These are phyloP conservation scores for Gasteruption jaculator DNA, from an alignment of 2,888 invertebrate genomes.

Conservation along the genomic window DNA sequence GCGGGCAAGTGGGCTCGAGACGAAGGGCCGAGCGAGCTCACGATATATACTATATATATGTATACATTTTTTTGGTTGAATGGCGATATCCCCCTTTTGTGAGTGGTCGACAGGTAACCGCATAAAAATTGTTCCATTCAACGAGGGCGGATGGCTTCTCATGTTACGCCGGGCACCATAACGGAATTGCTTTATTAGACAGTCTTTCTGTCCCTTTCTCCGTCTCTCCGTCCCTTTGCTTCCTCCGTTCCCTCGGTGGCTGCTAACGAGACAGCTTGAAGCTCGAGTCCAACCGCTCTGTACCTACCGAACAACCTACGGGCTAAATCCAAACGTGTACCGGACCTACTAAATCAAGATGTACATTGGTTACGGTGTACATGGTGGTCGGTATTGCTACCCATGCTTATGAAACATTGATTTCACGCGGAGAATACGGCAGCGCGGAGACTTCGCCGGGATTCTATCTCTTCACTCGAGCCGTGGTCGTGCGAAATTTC, in stretches of 20 bases:
- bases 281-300: constrained; percentile 32
- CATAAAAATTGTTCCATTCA: constrained; percentile 37
- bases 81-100: constrained; percentile 16
- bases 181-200: constrained; percentile 50
- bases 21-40: no score
- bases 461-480: no score
- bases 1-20: no score
- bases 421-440: constrained; percentile 51
- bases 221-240: constrained; percentile 9
- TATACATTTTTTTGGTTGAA: no score
- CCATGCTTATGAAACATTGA: constrained; percentile 51
- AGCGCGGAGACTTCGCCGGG: no score
- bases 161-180: constrained; percentile 45
- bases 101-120: constrained; percentile 32
- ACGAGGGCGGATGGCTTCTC: constrained; percentile 46
- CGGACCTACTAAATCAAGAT: constrained; percentile 51
- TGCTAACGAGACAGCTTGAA: constrained; percentile 49
- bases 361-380: constrained; percentile 50
- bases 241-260: constrained; percentile 13
- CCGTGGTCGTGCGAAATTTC: no score
- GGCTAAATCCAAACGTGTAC: constrained; percentile 38
- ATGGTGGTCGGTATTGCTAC: constrained; percentile 44
- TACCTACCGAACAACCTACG: constrained; percentile 33
- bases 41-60: no score
- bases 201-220: constrained; percentile 21